Evolutionary conservation across 2,888 invertebrate species (phyloP).

Genomic region (Keiferia lycopersicella): DNA sequence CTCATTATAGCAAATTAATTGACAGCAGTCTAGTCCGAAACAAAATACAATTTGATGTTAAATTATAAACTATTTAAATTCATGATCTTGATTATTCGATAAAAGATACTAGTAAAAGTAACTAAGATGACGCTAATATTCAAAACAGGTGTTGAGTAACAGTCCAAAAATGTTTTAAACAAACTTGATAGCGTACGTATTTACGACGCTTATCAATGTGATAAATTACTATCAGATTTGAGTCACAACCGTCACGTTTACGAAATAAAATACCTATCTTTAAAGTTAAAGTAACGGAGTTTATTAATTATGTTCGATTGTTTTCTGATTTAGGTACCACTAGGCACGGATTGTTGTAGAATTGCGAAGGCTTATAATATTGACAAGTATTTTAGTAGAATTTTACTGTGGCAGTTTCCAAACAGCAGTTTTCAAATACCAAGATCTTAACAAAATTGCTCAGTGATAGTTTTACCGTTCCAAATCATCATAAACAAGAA

Average conservation of each 20-base stretch:
- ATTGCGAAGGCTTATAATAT: too few species aligned
- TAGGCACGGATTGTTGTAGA: not conserved
- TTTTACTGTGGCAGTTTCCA: too few species aligned
- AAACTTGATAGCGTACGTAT: not conserved
- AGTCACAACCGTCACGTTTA: not conserved
- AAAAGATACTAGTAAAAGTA: not conserved
- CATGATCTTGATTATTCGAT: not conserved
- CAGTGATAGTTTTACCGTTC: not conserved
- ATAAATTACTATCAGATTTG: not conserved
- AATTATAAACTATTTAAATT: too few species aligned
- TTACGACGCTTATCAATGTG: not conserved
- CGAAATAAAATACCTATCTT: not conserved
- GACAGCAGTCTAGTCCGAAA: too few species aligned
- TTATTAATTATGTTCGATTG: not conserved
- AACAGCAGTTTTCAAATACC: not conserved
- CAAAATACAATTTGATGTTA: too few species aligned
- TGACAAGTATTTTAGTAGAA: too few species aligned
- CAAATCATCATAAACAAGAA: not conserved
- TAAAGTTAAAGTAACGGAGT: not conserved
- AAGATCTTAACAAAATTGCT: not conserved
- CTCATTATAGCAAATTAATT: too few species aligned
- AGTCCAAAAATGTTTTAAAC: not conserved
- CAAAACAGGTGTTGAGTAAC: slow-evolving; percentile 1
- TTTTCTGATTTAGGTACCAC: not conserved
- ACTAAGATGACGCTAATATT: not conserved